Evolutionary conservation across 2,888 invertebrate species (phyloP).

Genomic region (Eulithis prunata): DNA sequence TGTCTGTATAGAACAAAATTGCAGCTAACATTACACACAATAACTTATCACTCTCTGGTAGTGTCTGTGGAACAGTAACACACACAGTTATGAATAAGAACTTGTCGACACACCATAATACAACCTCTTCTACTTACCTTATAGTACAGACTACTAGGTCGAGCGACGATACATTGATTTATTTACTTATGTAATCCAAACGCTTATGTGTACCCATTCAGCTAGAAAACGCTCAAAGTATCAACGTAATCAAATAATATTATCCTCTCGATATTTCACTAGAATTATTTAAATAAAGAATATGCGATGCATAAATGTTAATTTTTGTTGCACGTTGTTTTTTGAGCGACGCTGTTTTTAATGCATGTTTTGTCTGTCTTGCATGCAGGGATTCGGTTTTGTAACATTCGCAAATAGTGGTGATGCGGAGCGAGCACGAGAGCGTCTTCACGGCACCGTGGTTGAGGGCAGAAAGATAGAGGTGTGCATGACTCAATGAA

Average conservation of each 20-base stretch:
- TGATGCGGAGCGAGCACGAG: slow-evolving; percentile 99
- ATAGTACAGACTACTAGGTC: slow-evolving; percentile 77
- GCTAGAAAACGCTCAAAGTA: slow-evolving; percentile 84
- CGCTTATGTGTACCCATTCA: slow-evolving; percentile 83
- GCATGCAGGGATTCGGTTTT: slow-evolving; percentile 99
- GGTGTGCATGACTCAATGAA: slow-evolving; percentile 96
- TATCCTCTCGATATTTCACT: slow-evolving; percentile 80
- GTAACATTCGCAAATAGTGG: slow-evolving; percentile 99
- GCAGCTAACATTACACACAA: slow-evolving; percentile 81
- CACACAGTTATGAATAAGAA: slow-evolving; percentile 52
- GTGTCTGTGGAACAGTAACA: slow-evolving; percentile 65
- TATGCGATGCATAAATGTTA: slow-evolving; percentile 86
- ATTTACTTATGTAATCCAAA: slow-evolving; percentile 78
- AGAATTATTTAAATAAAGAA: slow-evolving; percentile 79
- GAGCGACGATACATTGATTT: slow-evolving; percentile 72
- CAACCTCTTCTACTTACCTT: slow-evolving; percentile 62
- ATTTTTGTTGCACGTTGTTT: slow-evolving; percentile 91
- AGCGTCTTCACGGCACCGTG: slow-evolving; percentile 99
- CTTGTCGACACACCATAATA: slow-evolving; percentile 58
- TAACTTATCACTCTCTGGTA: slow-evolving; percentile 67
- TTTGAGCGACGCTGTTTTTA: slow-evolving; percentile 92
- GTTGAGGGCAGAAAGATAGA: slow-evolving; percentile 99
- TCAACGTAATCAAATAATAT: slow-evolving; percentile 79
- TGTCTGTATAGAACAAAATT: slow-evolving; percentile 74
- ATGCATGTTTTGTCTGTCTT: slow-evolving; percentile 98